These are phyloP conservation scores for Caenorhabditis latens DNA, from an alignment of 1,140 invertebrate genomes.

Conservation along the genomic window DNA sequence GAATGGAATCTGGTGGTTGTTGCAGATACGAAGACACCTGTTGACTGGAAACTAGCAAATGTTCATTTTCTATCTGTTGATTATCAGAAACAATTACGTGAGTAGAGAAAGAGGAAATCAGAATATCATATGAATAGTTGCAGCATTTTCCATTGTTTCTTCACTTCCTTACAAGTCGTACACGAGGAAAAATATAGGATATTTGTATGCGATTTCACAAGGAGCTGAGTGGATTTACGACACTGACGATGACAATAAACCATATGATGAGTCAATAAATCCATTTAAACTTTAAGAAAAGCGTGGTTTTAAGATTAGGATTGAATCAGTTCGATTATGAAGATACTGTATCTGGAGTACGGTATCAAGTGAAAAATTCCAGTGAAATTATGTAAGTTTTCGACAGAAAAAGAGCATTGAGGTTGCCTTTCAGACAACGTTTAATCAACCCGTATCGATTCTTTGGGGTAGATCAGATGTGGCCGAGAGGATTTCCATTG, in stretches of 20 bases:
- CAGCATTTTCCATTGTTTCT: background rate
- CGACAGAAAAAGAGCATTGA: background rate
- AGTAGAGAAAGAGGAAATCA: background rate
- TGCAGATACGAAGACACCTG: conserved; percentile 73
- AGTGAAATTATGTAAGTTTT: background rate
- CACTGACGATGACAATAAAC: conserved; percentile 78
- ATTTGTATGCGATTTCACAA: conserved; percentile 71
- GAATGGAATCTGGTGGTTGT: conserved; percentile 75
- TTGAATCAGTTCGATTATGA: conserved; percentile 58
- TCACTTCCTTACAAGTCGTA: conserved; percentile 68
- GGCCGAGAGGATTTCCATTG: conserved; percentile 75
- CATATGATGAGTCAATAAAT: conserved; percentile 51
- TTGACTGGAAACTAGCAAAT: conserved; percentile 67
- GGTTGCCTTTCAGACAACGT: conserved; percentile 40
- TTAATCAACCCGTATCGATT: conserved; percentile 76
- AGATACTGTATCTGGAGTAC: conserved; percentile 23
- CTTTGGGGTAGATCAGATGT: conserved; percentile 76
- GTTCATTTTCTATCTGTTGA: conserved; percentile 67
- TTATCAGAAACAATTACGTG: conserved; percentile 63
- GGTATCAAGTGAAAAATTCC: conserved; percentile 25
- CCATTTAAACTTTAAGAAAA: background rate
- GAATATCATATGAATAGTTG: background rate
- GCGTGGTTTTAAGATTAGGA: conserved; percentile 50
- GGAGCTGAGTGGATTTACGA: conserved; percentile 78
- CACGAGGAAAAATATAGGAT: conserved; percentile 71